Percentiles rank a stretch among this genome's conserved stretches.
Evolutionary conservation across 2,888 invertebrate species (phyloP).

Genomic region (Metallyticus violacea): DNA sequence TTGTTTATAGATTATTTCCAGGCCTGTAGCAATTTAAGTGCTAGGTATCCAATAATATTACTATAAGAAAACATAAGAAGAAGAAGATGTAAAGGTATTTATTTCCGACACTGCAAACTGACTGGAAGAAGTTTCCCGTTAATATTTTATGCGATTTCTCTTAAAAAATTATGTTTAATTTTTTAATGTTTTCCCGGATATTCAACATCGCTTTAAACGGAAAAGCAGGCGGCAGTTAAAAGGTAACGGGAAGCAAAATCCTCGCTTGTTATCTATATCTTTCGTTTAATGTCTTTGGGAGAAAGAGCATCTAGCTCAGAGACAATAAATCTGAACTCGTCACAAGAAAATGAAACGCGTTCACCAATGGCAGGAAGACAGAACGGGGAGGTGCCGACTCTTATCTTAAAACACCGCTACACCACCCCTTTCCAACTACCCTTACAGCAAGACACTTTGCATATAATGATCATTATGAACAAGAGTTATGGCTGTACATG

Average conservation of each 20-base stretch:
- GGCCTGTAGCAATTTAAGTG: no score
- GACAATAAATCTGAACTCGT: slow-evolving; percentile 18
- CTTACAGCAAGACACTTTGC: slow-evolving; percentile 18
- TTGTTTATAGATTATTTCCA: no score
- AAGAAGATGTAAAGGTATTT: no score
- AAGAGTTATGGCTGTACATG: slow-evolving; percentile 16
- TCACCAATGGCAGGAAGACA: slow-evolving; percentile 3
- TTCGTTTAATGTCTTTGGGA: neutral
- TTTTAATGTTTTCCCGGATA: neutral
- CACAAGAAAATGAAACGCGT: slow-evolving; percentile 19
- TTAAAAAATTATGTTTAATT: no score
- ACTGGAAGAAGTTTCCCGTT: no score
- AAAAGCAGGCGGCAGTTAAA: neutral
- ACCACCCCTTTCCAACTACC: neutral
- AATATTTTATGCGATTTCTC: no score
- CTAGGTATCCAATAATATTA: no score
- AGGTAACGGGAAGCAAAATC: neutral
- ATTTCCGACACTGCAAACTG: no score
- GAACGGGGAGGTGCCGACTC: neutral
- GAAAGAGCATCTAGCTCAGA: neutral
- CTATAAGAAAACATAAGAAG: no score
- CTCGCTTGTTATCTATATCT: neutral
- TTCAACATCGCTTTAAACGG: neutral
- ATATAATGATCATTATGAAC: slow-evolving; percentile 17
- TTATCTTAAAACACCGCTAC: slow-evolving; percentile 17